Conservation (phyloP, 2,888 invertebrate genomes). For the Cyrtodaria siliqua region DNA sequence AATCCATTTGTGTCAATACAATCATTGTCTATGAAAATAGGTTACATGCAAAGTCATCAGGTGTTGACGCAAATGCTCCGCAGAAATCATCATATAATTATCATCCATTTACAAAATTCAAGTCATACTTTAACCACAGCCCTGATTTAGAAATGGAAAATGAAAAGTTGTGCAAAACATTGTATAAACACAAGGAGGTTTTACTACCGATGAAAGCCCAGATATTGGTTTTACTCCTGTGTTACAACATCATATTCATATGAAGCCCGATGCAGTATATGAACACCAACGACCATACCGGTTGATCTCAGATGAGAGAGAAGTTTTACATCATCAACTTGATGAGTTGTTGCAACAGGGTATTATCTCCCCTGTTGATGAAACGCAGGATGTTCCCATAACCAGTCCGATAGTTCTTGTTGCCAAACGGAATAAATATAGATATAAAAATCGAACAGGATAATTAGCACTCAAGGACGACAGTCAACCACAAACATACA, state of each 20-base stretch:
- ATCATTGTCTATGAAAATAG: neutral
- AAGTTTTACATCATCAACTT: slow-evolving; percentile 34
- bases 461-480: too few species aligned
- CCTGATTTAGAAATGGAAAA: slow-evolving; percentile 17
- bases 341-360: slow-evolving; percentile 30
- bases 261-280: slow-evolving; percentile 27
- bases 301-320: slow-evolving; percentile 26
- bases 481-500: too few species aligned
- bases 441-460: too few species aligned
- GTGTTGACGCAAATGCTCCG: neutral
- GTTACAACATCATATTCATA: slow-evolving; percentile 18
- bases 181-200: slow-evolving; percentile 36
- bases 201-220: slow-evolving; percentile 28
- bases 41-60: too few species aligned
- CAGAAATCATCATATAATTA: neutral
- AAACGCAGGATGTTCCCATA: slow-evolving; percentile 30
- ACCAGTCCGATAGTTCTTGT: slow-evolving; percentile 34
- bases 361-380: slow-evolving; percentile 32
- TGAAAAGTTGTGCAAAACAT: slow-evolving; percentile 14
- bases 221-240: slow-evolving; percentile 22
- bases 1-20: neutral
- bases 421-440: slow-evolving; percentile 34
- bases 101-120: slow-evolving; percentile 12
- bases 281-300: slow-evolving; percentile 33
- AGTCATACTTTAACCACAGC: slow-evolving; percentile 16